These are phyloP conservation scores for Zaprionus camerounensis DNA, from an alignment of 1,140 invertebrate genomes.

Conservation along the genomic window DNA sequence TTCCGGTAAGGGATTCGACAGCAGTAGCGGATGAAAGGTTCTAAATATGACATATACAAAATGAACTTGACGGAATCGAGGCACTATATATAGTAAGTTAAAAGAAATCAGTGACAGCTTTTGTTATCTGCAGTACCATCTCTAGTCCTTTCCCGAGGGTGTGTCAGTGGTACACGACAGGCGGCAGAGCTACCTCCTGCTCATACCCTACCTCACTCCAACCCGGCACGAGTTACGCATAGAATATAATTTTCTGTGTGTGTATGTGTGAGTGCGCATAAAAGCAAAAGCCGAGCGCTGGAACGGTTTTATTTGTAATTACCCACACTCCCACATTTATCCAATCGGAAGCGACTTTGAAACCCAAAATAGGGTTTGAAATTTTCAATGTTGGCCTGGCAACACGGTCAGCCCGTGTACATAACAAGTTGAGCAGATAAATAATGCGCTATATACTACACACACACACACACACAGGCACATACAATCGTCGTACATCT, in stretches of 20 bases:
- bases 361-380: constrained; percentile 83
- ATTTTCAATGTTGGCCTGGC: constrained; percentile 70
- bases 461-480: constrained; percentile 4
- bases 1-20: no score
- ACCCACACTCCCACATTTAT: constrained; percentile 77
- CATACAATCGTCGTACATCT: constrained; percentile 5
- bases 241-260: background rate
- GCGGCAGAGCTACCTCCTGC: constrained; percentile 48
- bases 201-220: constrained; percentile 18
- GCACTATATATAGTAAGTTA: background rate
- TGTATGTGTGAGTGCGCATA: constrained; percentile 16
- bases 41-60: background rate
- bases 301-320: constrained; percentile 79
- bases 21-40: background rate
- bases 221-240: constrained; percentile 2
- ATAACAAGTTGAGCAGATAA: background rate
- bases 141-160: constrained; percentile 48
- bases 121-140: background rate
- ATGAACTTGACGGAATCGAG: background rate
- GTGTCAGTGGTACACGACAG: constrained; percentile 70
- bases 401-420: constrained; percentile 32
- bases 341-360: constrained; percentile 83
- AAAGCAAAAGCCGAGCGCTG: constrained; percentile 22
- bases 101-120: background rate
- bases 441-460: constrained; percentile 20